phyloP scores from a whole-genome alignment of 2,797 vertebrate species.

The Glossophaga mutica region DNA sequence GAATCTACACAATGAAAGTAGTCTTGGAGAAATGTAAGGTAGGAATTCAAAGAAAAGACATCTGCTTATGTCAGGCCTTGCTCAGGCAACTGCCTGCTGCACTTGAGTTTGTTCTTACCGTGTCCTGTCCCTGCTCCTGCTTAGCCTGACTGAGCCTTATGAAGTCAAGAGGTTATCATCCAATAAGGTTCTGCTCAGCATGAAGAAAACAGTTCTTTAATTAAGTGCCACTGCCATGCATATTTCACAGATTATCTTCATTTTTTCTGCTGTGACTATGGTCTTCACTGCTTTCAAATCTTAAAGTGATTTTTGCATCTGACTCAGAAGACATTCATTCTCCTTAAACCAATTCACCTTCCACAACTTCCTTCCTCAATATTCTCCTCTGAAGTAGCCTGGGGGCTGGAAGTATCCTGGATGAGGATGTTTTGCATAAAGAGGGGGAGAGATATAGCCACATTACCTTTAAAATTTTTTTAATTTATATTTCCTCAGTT shows the following conservation, averaged over 20 bases:
- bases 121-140: neutral
- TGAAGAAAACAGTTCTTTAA: slow-evolving; percentile 18
- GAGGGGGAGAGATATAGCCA: neutral
- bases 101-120: slow-evolving; percentile 43
- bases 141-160: slow-evolving; percentile 47
- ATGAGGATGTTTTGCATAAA: neutral
- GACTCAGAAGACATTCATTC: neutral
- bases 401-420: neutral
- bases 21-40: slow-evolving; percentile 58
- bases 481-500: neutral
- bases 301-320: neutral
- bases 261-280: neutral
- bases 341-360: neutral
- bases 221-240: neutral
- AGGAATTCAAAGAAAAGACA: slow-evolving; percentile 64
- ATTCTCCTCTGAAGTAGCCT: neutral
- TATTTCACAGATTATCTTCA: slow-evolving; percentile 12
- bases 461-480: neutral
- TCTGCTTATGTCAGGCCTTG: slow-evolving; percentile 65
- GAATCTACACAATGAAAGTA: slow-evolving; percentile 65
- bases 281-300: neutral
- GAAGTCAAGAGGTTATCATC: slow-evolving; percentile 26
- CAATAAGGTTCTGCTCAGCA: neutral
- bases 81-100: slow-evolving; percentile 71
- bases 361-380: neutral